Evolutionary conservation across 2,113 vertebrate genomes (phyloP).

Genomic region (Manacus vitellinus): DNA sequence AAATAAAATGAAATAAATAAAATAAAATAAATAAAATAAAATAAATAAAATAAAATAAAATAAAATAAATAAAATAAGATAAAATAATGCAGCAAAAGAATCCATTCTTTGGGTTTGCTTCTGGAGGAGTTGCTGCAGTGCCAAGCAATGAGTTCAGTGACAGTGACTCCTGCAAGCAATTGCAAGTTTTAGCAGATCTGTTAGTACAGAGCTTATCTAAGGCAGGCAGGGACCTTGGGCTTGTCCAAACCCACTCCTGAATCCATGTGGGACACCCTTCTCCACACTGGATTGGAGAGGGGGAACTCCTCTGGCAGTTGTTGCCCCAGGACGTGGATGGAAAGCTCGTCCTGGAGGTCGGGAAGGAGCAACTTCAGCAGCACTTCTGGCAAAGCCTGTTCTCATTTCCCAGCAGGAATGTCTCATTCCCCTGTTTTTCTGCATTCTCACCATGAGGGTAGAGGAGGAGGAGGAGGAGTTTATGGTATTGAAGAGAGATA

Average conservation of each 20-base stretch:
- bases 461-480: background rate
- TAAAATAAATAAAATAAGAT: background rate
- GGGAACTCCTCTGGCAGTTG: background rate
- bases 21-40: no score
- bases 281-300: background rate
- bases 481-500: background rate
- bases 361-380: background rate
- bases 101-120: background rate
- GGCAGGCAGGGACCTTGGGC: background rate
- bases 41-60: no score
- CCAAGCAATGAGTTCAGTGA: background rate
- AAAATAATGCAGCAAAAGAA: background rate
- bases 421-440: background rate
- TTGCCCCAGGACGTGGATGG: background rate
- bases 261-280: background rate
- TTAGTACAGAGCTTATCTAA: background rate
- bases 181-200: background rate
- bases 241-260: background rate
- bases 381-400: background rate
- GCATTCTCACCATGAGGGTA: rapidly evolving
- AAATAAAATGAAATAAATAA: no score
- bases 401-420: background rate
- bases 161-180: background rate
- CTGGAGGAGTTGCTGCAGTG: background rate
- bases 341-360: background rate